Base-by-base conservation (phyloP, 2,113 vertebrate species). In the Pimephales promelas region DNA sequence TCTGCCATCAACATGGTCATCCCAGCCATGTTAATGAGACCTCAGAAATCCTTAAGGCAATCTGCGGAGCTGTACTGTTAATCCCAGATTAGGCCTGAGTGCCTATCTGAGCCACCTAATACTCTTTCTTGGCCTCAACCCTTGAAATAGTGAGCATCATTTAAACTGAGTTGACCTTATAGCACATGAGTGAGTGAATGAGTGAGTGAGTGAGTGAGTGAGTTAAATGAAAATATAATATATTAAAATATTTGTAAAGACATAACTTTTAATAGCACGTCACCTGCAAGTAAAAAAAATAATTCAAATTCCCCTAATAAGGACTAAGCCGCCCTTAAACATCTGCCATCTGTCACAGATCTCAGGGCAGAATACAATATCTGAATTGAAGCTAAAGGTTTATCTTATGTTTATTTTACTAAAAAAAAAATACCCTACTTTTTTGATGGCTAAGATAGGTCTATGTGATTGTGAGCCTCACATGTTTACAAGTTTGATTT, bases 51-150 rank as follows among this genome's bases (percentile, higher is more conserved):
- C 75, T 11, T 84, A 24, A 90, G 91, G 90, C 89, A 87, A 84
- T 89, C 90, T 89, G 82, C 81, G 22, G 90, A 86, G 90, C 88
- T 90, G 85, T 83, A 28, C 68, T 54, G 31, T 84, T 95, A 94
- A 94, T 95, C 94, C 88, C 83, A 88, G 90, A 86, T 94, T 94
- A 94, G 91, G 88, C 91, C 72, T 90, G 2, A n/a, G 87, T 86
- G 89, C 87, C 85, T 89, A 82, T 90, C 91, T 91, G 91, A 93
- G 91, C 86, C 86, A 81, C 75, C 74, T 92, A 94, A 93, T 93
- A 88, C 82, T 83, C 87, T 88, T 86, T 81, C 86, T 83, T 87
- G 84, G 62, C 71, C 79, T 62, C 64, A 84, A 24, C 77, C 76
- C 28, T 75, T 83, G 71, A 77, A 88, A 88, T 86, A 52, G 84